These are phyloP conservation scores for Rhynchotus rufescens DNA, from an alignment of 2,797 vertebrate species.

Conservation along the genomic window DNA sequence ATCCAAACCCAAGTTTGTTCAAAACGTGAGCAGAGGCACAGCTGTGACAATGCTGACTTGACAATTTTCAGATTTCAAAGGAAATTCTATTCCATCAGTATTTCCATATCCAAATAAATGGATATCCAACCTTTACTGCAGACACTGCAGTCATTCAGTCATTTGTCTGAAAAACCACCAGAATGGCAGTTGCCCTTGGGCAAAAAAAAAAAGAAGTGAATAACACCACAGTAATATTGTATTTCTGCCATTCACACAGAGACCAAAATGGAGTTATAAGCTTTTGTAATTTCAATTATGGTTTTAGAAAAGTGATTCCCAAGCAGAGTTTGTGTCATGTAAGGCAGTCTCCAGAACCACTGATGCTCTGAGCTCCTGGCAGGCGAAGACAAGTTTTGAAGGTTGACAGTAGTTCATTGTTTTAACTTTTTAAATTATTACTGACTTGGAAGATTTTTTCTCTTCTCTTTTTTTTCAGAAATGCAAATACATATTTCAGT, in stretches of 20 bases:
- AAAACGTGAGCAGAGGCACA: constrained; percentile 61
- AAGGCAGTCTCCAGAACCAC: neutral
- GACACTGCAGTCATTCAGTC: neutral
- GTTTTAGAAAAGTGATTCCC: neutral
- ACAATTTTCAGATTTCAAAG: constrained; percentile 50
- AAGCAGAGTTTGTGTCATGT: neutral
- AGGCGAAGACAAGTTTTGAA: neutral
- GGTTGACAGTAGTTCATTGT: neutral
- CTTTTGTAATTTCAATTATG: neutral
- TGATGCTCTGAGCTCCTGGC: rapidly evolving
- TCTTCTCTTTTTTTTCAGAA: neutral
- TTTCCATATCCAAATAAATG: constrained; percentile 24
- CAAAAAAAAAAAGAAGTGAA: neutral
- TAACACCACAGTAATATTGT: neutral
- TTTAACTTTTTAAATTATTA: neutral
- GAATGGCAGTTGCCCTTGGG: neutral
- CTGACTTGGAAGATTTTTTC: neutral
- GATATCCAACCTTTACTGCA: neutral
- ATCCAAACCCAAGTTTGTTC: constrained; percentile 59
- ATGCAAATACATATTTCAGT: neutral
- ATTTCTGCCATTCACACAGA: neutral
- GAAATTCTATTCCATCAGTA: constrained; percentile 26
- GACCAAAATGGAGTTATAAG: neutral
- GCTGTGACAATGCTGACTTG: constrained; percentile 61
- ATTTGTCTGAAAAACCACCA: neutral